Percentiles rank a stretch among this genome's conserved stretches.
Evolutionary conservation across 2,888 invertebrate genomes (phyloP).

Genomic region (Drosophila neutralis): DNA sequence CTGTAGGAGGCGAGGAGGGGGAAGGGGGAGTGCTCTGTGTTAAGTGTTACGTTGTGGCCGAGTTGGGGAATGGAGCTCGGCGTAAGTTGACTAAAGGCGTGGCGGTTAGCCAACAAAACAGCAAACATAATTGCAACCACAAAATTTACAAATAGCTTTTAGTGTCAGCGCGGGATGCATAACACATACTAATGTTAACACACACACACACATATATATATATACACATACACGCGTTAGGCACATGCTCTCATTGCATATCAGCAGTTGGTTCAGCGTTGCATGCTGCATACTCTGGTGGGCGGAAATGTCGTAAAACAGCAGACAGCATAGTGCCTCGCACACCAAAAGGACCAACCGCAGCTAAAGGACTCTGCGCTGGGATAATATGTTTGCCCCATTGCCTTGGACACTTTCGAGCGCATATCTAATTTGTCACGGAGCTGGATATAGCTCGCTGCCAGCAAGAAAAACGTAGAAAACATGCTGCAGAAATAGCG

Average conservation of each 20-base stretch:
- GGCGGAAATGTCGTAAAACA: constrained; percentile 68
- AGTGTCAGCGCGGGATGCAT: constrained; percentile 75
- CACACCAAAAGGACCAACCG: constrained; percentile 9
- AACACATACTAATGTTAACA: constrained; percentile 24
- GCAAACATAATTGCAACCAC: constrained; percentile 81
- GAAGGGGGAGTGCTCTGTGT: constrained; percentile 23
- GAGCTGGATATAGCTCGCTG: constrained; percentile 35
- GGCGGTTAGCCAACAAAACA: constrained; percentile 60
- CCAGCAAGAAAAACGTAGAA: constrained; percentile 45
- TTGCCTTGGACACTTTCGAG: constrained; percentile 63
- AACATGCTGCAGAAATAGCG: constrained; percentile 17
- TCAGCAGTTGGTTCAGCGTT: constrained; percentile 50
- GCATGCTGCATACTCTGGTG: constrained; percentile 57
- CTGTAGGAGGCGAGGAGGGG: neutral
- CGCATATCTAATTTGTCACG: constrained; percentile 77
- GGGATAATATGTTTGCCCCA: constrained; percentile 61
- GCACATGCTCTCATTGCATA: constrained; percentile 75
- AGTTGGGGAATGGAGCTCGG: neutral
- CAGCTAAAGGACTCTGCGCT: constrained; percentile 19
- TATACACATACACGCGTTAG: constrained; percentile 40
- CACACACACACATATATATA: constrained; percentile 12
- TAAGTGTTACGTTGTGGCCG: constrained; percentile 45
- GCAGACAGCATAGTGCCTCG: constrained; percentile 24
- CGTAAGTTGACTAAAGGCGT: constrained; percentile 17
- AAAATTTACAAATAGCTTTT: constrained; percentile 81